Evolutionary conservation across 35 echinoderm and acorn worm genomes (phyloP).

Genomic region (Chiridota heheva): DNA sequence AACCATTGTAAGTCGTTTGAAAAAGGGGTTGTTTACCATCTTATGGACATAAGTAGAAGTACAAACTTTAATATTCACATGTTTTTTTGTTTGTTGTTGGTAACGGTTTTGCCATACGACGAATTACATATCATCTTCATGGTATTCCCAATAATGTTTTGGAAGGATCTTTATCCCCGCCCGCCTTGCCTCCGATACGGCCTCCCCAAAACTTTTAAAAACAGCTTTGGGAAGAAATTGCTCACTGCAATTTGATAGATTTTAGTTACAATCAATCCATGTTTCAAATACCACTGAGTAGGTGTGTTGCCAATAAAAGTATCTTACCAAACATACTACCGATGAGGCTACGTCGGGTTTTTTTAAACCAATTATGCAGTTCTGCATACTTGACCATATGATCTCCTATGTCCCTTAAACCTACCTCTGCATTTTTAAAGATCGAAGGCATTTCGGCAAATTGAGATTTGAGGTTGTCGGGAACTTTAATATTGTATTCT

Average conservation of each 20-base stretch:
- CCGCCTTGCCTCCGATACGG: slow-evolving; percentile 2
- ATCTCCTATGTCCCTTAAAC: slow-evolving; percentile 5
- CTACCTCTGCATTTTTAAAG: slow-evolving; percentile 27
- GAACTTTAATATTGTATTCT: slow-evolving; percentile 27
- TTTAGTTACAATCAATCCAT: not conserved
- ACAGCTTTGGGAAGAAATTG: slow-evolving; percentile 1
- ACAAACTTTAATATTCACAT: slow-evolving; percentile 29
- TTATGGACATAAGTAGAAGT: no score
- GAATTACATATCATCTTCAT: slow-evolving; percentile 51
- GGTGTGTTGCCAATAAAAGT: not conserved
- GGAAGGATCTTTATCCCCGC: slow-evolving; percentile 3
- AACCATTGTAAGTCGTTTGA: no score
- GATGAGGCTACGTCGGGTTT: not conserved
- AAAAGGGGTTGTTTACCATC: no score
- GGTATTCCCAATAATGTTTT: not conserved
- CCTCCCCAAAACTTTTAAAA: slow-evolving; percentile 16
- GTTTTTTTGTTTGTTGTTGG: slow-evolving; percentile 43
- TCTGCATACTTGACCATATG: slow-evolving; percentile 10
- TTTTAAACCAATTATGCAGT: slow-evolving; percentile 2
- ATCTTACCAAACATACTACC: slow-evolving; percentile 18
- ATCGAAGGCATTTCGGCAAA: slow-evolving; percentile 31
- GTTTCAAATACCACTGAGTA: slow-evolving; percentile 39
- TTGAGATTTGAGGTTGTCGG: slow-evolving; percentile 16
- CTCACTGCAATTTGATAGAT: not conserved
- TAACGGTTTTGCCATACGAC: slow-evolving; percentile 51